Evolutionary conservation across 2,888 invertebrate species (phyloP).

Genomic region (Chouioia cunea): DNA sequence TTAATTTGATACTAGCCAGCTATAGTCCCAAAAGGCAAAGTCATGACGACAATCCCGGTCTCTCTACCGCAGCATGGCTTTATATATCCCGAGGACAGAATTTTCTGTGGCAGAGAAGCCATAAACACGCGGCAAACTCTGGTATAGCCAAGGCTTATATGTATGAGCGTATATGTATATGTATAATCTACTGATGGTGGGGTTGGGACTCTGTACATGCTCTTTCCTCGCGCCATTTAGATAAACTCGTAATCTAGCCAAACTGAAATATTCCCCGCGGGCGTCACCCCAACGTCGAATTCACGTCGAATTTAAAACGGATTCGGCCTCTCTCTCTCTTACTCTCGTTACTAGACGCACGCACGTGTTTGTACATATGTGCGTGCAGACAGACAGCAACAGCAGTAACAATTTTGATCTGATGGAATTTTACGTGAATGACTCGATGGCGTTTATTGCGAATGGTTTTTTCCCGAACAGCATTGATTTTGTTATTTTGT

Average conservation of each 20-base stretch:
- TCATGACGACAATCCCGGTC: neutral
- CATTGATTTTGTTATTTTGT: too few relatives aligned
- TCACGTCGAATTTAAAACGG: constrained; percentile 57
- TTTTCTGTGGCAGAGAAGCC: constrained; percentile 62
- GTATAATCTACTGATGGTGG: constrained; percentile 55
- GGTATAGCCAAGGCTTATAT: constrained; percentile 23
- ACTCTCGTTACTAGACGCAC: constrained; percentile 35
- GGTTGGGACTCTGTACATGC: too few relatives aligned
- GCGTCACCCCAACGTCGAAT: constrained; percentile 46
- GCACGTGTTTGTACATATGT: constrained; percentile 3
- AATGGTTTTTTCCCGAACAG: too few relatives aligned
- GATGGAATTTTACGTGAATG: constrained; percentile 38
- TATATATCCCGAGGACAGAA: constrained; percentile 55
- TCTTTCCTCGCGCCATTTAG: constrained; percentile 63
- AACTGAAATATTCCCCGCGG: constrained; percentile 63
- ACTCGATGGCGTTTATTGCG: too few relatives aligned
- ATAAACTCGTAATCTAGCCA: constrained; percentile 66
- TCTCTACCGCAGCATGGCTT: constrained; percentile 6
- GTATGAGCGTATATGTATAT: constrained; percentile 57
- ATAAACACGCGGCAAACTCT: constrained; percentile 56
- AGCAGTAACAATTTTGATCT: constrained; percentile 48
- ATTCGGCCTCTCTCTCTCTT: constrained; percentile 38
- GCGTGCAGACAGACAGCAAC: neutral
- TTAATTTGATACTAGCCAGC: neutral
- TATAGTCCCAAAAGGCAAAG: constrained; percentile 32